Conservation (phyloP, 2,797 vertebrate species). For the Pseudotriccus pelzelni region DNA sequence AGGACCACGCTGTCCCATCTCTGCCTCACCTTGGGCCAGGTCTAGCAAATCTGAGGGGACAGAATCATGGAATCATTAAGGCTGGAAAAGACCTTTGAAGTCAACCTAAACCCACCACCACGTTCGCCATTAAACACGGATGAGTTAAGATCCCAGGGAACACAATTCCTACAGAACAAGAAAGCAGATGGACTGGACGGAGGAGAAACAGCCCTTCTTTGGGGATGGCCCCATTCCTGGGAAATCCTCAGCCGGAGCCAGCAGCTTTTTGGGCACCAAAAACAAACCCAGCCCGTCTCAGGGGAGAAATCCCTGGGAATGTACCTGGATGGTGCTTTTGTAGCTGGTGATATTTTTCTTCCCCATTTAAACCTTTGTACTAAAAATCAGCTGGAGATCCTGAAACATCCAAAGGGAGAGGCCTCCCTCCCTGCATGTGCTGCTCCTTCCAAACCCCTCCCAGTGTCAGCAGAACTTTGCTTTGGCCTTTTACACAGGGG, state of each 20-base stretch:
- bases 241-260: neutral
- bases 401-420: neutral
- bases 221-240: accelerated
- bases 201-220: neutral
- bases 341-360: neutral
- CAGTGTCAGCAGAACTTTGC: neutral
- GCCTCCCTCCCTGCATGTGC: accelerated
- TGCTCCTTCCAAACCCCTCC: neutral
- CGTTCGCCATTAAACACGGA: neutral
- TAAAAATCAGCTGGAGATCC: neutral
- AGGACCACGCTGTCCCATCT: accelerated
- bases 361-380: neutral
- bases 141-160: neutral
- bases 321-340: neutral
- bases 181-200: neutral
- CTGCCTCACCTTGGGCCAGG: neutral
- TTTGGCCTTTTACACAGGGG: neutral
- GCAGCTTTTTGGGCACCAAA: neutral
- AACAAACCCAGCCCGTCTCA: neutral
- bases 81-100: neutral
- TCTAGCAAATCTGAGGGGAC: neutral
- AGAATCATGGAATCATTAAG: neutral
- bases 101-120: accelerated
- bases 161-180: neutral
- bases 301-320: neutral